Percentiles rank a stretch among this genome's conserved stretches.
Conservation (phyloP, 2,888 invertebrate species). For the Drosophila pseudotalamancana region DNA sequence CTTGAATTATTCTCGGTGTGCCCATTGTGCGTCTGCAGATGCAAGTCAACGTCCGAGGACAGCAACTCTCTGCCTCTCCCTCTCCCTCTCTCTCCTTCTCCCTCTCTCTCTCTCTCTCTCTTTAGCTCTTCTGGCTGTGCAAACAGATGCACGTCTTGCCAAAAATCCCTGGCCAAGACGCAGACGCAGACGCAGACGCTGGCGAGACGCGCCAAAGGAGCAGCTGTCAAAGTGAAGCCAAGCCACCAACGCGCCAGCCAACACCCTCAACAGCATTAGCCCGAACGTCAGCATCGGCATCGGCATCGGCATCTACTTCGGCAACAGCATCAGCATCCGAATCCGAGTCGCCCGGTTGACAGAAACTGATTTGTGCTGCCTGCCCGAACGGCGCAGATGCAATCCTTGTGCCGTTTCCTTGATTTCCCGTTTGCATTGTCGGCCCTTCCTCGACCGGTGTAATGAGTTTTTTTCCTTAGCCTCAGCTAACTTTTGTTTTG, state of each 20-base stretch:
- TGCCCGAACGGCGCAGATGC: slow-evolving; percentile 60
- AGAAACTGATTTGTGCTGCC: slow-evolving; percentile 68
- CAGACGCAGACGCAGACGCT: neutral
- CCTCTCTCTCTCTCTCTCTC: neutral
- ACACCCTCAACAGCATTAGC: slow-evolving; percentile 59
- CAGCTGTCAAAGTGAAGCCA: slow-evolving; percentile 68
- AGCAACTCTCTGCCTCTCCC: neutral
- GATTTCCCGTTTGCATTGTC: slow-evolving; percentile 66
- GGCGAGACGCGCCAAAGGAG: slow-evolving; percentile 69
- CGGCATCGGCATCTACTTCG: slow-evolving; percentile 9
- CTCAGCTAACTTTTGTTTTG: slow-evolving; percentile 44
- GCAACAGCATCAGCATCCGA: slow-evolving; percentile 29
- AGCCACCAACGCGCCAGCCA: slow-evolving; percentile 80
- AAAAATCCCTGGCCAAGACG: slow-evolving; percentile 60
- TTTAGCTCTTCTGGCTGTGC: slow-evolving; percentile 40
- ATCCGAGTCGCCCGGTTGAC: slow-evolving; percentile 56
- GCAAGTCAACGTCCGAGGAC: slow-evolving; percentile 81
- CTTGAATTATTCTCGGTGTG: slow-evolving; percentile 48
- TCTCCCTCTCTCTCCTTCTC: neutral
- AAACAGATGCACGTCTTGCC: slow-evolving; percentile 77
- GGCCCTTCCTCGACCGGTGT: slow-evolving; percentile 65
- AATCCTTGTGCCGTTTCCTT: slow-evolving; percentile 48
- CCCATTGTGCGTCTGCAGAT: slow-evolving; percentile 78
- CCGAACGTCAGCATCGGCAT: slow-evolving; percentile 25
- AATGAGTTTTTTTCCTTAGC: slow-evolving; percentile 66